Evolutionary conservation across 2,888 invertebrate genomes (phyloP), one percentile per base, ranked within the genome.

Genomic region (Sabellastarte sp.): DNA sequence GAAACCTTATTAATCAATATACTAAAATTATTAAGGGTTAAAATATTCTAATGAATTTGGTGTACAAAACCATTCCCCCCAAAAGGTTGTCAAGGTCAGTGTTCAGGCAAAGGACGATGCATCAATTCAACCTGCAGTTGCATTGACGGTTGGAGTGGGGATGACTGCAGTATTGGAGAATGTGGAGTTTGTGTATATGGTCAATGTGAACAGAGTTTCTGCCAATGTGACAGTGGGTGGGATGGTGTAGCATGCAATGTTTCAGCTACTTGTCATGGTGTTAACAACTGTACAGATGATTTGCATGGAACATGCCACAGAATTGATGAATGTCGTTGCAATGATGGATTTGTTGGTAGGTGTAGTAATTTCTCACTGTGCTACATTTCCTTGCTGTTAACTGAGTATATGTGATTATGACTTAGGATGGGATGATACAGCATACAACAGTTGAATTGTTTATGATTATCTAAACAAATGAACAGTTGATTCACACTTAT

Each of bases 71-170:
- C n/a, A n/a, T n/a, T n/a, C n/a, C n/a, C n/a, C n/a, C n/a, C n/a
- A n/a, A n/a, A n/a, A 58, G 58, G 58, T n/a, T 59, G 59, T 51
- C 51, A 50, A 33, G 26, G 30, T 24, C 41, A 59, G 59, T 59
- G 59, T 50, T 59, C 59, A 10, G 59, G 59, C 2, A 59, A 50
- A 31, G 59, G 59, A 3, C 41, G 59, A 3, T 59, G 59, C 50
- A 26, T 59, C 3, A 50, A 41, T 10, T 50, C 28, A 3, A 4
- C 10, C 24, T 59, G 59, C 50, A 3, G 50, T 3, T 59, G 59
- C 50, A 50, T 24, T 4, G 3, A 26, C 4, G 59, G 59, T 15
- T 59, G 59, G 59, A 50, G 50, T 3, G 59, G 59, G 3, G 30
- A 28, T 15, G 59, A 59, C 50, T 59, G 59, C 51, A 59, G 50